phyloP scores from a whole-genome alignment of 2,113 vertebrate species.

The Oreochromis tanganicae region DNA sequence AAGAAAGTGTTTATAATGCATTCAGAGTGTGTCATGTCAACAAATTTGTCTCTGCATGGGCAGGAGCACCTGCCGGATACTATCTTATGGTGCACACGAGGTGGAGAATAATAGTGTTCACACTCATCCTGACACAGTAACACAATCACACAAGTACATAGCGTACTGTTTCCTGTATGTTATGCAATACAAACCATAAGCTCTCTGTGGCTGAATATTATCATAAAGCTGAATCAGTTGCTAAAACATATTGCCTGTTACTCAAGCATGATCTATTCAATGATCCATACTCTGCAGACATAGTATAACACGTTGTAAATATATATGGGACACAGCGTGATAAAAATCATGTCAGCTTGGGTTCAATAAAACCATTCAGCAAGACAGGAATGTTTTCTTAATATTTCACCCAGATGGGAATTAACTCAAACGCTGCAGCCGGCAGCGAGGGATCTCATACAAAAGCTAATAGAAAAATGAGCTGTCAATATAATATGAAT shows the following conservation, averaged over 20 bases:
- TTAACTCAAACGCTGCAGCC: background rate
- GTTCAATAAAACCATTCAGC: constrained; percentile 12
- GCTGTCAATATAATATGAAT: background rate
- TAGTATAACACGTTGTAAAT: background rate
- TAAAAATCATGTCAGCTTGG: background rate
- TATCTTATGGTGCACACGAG: background rate
- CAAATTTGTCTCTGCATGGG: constrained; percentile 42
- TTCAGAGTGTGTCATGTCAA: constrained; percentile 40
- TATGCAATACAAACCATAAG: background rate
- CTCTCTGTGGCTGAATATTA: background rate
- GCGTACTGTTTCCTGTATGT: background rate
- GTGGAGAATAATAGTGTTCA: background rate
- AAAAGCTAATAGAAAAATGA: background rate
- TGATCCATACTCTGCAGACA: background rate
- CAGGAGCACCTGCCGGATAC: background rate
- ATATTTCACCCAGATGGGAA: constrained; percentile 2
- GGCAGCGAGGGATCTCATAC: background rate
- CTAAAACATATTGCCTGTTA: constrained; percentile 1
- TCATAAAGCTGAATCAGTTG: background rate
- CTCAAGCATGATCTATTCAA: background rate
- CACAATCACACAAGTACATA: background rate
- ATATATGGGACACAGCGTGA: background rate
- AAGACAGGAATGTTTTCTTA: constrained; percentile 1
- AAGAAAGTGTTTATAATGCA: constrained; percentile 23
- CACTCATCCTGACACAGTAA: background rate